These are phyloP conservation scores for Acanthosepion lycidas DNA, from an alignment of 2,888 invertebrate genomes.

Conservation along the genomic window DNA sequence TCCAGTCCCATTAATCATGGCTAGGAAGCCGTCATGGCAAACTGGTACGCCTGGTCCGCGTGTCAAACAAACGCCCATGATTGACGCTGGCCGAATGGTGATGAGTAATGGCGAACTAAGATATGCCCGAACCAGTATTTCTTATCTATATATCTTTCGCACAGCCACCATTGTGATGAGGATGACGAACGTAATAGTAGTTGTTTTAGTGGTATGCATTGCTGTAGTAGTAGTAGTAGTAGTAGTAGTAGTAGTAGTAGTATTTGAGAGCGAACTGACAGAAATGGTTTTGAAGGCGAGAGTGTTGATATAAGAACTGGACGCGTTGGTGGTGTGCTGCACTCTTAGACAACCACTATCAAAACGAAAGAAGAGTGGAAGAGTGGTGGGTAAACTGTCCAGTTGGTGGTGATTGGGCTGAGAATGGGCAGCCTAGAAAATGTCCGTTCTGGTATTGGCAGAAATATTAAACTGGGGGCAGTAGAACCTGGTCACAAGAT, in stretches of 20 bases:
- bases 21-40: neutral
- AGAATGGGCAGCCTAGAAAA: neutral
- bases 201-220: neutral
- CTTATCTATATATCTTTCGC: neutral
- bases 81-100: conserved; percentile 22
- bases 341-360: neutral
- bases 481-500: neutral
- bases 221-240: neutral
- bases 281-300: neutral
- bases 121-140: neutral
- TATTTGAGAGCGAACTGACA: neutral
- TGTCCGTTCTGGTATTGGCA: neutral
- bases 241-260: neutral
- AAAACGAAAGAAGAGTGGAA: neutral
- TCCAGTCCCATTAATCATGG: conserved; percentile 22
- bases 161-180: neutral
- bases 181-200: conserved; percentile 18
- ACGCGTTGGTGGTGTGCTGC: neutral
- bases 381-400: neutral
- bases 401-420: neutral
- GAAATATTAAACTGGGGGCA: neutral
- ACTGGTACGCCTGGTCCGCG: conserved; percentile 21
- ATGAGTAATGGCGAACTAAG: neutral
- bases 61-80: conserved; percentile 33
- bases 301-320: neutral